These are phyloP conservation scores for Galagoides demidoff DNA, from an alignment of 2,797 vertebrate genomes.

Conservation along the genomic window DNA sequence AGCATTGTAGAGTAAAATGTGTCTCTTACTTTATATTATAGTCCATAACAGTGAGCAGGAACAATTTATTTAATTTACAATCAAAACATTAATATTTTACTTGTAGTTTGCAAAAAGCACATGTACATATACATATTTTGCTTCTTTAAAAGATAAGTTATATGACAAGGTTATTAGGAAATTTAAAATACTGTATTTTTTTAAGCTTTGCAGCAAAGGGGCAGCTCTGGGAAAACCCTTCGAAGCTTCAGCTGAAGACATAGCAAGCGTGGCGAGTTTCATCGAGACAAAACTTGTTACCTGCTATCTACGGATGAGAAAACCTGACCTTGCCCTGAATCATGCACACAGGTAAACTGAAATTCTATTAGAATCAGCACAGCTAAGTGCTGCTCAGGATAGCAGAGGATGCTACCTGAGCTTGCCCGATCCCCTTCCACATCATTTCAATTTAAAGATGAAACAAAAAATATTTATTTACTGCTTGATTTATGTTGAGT, in stretches of 20 bases:
- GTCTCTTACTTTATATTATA: constrained; percentile 54
- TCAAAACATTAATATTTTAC: constrained; percentile 58
- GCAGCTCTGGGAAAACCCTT: constrained; percentile 80
- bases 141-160: constrained; percentile 62
- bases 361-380: constrained; percentile 25
- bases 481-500: background rate
- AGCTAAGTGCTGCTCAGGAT: background rate
- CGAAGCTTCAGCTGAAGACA: constrained; percentile 83
- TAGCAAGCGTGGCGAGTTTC: constrained; percentile 86
- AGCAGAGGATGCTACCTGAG: background rate
- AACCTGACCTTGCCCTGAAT: constrained; percentile 81
- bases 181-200: constrained; percentile 23
- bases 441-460: constrained; percentile 24
- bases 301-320: constrained; percentile 87
- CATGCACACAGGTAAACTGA: constrained; percentile 88
- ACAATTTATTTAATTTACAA: constrained; percentile 59
- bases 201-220: constrained; percentile 87
- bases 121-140: background rate
- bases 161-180: constrained; percentile 33
- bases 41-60: constrained; percentile 53
- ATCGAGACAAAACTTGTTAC: constrained; percentile 87
- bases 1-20: constrained; percentile 67
- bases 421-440: background rate
- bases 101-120: constrained; percentile 13
- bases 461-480: background rate